Evolutionary conservation across 2,797 vertebrate species (phyloP), one percentile per base, ranked within the genome.

Genomic region (Arrhamphus sclerolepis): DNA sequence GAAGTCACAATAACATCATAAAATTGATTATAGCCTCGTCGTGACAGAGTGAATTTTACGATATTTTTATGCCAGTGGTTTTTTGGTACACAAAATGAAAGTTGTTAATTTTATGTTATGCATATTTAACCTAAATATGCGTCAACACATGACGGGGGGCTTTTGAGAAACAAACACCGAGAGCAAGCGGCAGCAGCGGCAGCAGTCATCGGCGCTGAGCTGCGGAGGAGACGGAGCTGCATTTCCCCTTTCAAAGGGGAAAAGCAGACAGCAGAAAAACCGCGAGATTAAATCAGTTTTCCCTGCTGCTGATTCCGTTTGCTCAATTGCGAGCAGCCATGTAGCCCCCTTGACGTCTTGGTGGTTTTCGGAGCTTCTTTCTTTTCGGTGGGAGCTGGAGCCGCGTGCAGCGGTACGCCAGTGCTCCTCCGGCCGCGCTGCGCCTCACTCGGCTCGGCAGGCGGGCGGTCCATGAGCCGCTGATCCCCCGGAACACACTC

Each of bases 221-320:
- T 6, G 0, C 8, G 9, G 9, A 8, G 18, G 19, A 16, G n/a
- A 63, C 59, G 2, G 28, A 75, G 84, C 81, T 89, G 87, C 85
- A 87, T 82, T 88, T 88, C 85, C 85, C 70, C 67, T 56, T 48
- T 24, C 48, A 47, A 58, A 74, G 81, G 89, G 89, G 89, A 89
- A 90, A 66, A 89, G 87, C 87, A 90, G 87, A 62, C 52, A 11
- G n/a, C 38, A 64, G 64, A 44, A 21, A n/a, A 43, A 21, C 6
- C 26, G 34, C 28, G 1, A 11, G 10, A 11, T 34, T 34, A 34
- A 34, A 34, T 34, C 31, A 10, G 9, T 18, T 28, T 40, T 10
- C 3, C 11, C 22, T 24, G 0, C 48, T 13, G 40, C 40, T 9
- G 10, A 38, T 28, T 46, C 9, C 17, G 16, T 0, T 2, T 7